These are phyloP conservation scores for Choreutis nemorana DNA, from an alignment of 2,888 invertebrate genomes.

Conservation along the genomic window DNA sequence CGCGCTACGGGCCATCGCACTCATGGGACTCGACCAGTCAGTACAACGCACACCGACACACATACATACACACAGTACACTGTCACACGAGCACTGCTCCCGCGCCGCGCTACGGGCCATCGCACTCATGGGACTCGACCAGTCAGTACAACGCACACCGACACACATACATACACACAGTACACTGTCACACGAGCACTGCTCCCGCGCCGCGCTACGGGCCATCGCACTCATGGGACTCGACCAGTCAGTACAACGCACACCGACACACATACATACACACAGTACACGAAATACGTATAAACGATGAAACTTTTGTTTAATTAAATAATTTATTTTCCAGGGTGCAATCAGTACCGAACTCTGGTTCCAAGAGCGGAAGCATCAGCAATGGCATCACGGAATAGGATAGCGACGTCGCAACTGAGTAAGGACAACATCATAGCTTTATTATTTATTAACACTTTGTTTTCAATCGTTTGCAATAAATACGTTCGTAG, in stretches of 20 bases:
- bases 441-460: conserved; percentile 6
- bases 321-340: conserved; percentile 8
- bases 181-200: not conserved
- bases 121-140: conserved; percentile 76
- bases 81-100: conserved; percentile 84
- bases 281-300: too few relatives aligned
- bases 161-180: conserved; percentile 3
- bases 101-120: conserved; percentile 77
- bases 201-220: conserved; percentile 68
- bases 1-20: conserved; percentile 77
- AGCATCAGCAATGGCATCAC: conserved; percentile 37
- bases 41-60: conserved; percentile 1
- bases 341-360: conserved; percentile 25
- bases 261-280: too few relatives aligned
- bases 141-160: conserved; percentile 20
- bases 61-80: too few relatives aligned
- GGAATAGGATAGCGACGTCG: conserved; percentile 22
- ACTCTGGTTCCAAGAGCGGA: conserved; percentile 21
- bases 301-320: not conserved
- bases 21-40: conserved; percentile 73
- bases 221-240: conserved; percentile 79
- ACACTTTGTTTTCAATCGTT: conserved; percentile 16
- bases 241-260: conserved; percentile 39
- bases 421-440: not conserved
- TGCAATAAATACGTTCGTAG: conserved; percentile 42